Conservation (phyloP, 2,888 invertebrate genomes). For the Yponomeuta plumbellus region DNA sequence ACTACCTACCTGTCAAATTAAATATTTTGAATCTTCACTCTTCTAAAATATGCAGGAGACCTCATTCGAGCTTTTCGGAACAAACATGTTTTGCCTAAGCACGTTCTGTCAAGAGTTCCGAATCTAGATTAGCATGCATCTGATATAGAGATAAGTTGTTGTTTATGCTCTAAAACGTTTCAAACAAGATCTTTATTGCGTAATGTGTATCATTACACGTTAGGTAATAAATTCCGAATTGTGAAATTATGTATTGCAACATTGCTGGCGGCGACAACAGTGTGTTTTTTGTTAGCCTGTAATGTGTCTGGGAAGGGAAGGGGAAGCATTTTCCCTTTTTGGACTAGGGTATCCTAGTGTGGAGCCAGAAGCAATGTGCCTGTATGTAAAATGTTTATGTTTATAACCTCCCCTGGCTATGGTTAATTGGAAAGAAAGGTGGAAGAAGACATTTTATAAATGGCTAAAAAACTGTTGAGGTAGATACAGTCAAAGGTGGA, state of each 20-base stretch:
- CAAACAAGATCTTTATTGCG: conserved; percentile 1
- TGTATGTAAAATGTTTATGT: too few species aligned
- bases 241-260: background rate
- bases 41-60: background rate
- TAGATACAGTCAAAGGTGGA: too few species aligned
- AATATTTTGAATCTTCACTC: background rate
- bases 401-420: too few species aligned
- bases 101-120: background rate
- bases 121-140: conserved; percentile 2
- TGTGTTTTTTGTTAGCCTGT: background rate
- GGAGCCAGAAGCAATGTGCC: too few species aligned
- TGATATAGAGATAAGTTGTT: background rate
- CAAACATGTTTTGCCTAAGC: background rate
- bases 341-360: too few species aligned
- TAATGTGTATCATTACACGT: background rate
- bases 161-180: conserved; percentile 9
- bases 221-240: background rate
- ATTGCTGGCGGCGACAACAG: background rate
- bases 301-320: background rate
- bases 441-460: too few species aligned
- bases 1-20: too few species aligned
- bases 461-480: too few species aligned
- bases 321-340: too few species aligned
- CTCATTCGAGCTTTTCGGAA: background rate
- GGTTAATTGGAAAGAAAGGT: too few species aligned